Conservation (phyloP, 2,888 invertebrate genomes). For the Volucella bombylans region DNA sequence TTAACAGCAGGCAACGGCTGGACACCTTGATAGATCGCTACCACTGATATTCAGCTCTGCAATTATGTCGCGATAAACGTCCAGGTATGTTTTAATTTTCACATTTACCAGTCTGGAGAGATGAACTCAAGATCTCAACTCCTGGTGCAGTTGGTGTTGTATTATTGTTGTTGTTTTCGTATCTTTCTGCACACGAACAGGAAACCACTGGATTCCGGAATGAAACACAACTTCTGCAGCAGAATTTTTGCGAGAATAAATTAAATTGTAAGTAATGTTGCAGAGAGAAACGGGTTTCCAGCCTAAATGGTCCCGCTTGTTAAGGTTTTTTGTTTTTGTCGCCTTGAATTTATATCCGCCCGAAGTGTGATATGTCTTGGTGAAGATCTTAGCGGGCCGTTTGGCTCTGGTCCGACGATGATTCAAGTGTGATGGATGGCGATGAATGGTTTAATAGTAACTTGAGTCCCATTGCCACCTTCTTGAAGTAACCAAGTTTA, state of each 20-base stretch:
- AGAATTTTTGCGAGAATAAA: slow-evolving; percentile 66
- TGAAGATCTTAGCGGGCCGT: slow-evolving; percentile 9
- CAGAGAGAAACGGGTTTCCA: slow-evolving; percentile 13
- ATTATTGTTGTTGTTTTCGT: slow-evolving; percentile 13
- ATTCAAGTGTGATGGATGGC: slow-evolving; percentile 64
- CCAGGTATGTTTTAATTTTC: slow-evolving; percentile 73
- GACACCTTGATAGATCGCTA: slow-evolving; percentile 72
- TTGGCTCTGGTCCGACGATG: slow-evolving; percentile 35
- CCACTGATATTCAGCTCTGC: slow-evolving; percentile 71
- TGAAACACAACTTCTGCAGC: slow-evolving; percentile 67
- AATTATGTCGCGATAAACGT: slow-evolving; percentile 74
- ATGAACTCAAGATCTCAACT: slow-evolving; percentile 12
- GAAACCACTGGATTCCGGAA: slow-evolving; percentile 65
- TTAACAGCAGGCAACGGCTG: slow-evolving; percentile 64
- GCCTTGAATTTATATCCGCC: slow-evolving; percentile 52
- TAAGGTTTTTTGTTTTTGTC: slow-evolving; percentile 51
- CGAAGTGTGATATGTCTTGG: slow-evolving; percentile 57
- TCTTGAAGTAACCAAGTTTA: slow-evolving; percentile 50
- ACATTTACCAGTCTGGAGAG: slow-evolving; percentile 29
- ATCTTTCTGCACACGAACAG: slow-evolving; percentile 39
- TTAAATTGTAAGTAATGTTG: slow-evolving; percentile 69
- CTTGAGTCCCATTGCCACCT: slow-evolving; percentile 71
- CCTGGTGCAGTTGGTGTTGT: slow-evolving; percentile 11
- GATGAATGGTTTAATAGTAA: slow-evolving; percentile 66
- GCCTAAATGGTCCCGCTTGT: slow-evolving; percentile 45